Percentiles rank a stretch among this genome's conserved stretches.
Evolutionary conservation across 2,113 vertebrate species (phyloP).

Genomic region (Aegypius monachus): DNA sequence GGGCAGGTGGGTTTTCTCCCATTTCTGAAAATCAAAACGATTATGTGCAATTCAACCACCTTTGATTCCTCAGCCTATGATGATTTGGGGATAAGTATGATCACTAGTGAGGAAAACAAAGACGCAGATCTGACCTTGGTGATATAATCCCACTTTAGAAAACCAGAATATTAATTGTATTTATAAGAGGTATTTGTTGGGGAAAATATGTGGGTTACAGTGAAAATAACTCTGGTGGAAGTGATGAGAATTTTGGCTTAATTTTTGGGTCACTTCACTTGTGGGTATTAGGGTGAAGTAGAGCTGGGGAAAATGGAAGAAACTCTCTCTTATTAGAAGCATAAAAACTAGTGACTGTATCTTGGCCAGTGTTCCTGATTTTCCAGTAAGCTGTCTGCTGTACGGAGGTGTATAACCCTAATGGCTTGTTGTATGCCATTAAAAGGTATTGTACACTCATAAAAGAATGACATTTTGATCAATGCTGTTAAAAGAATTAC

Average conservation of each 20-base stretch:
- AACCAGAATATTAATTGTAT: neutral
- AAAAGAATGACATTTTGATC: slow-evolving; percentile 97
- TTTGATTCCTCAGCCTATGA: neutral
- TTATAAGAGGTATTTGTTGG: neutral
- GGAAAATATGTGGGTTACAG: neutral
- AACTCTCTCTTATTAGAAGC: slow-evolving; percentile 50
- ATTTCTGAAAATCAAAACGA: slow-evolving; percentile 13
- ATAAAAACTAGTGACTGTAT: slow-evolving; percentile 56
- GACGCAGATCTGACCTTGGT: neutral
- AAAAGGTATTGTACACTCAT: slow-evolving; percentile 92
- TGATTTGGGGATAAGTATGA: neutral
- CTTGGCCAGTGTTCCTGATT: slow-evolving; percentile 74
- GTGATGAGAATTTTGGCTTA: neutral
- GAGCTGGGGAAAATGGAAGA: neutral
- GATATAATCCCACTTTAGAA: neutral
- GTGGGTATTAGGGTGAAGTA: slow-evolving; percentile 39
- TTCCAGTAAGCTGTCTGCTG: slow-evolving; percentile 81
- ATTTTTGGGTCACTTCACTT: slow-evolving; percentile 51
- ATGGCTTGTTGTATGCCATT: slow-evolving; percentile 88
- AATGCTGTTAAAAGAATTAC: slow-evolving; percentile 95
- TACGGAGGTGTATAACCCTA: slow-evolving; percentile 83
- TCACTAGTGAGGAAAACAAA: neutral
- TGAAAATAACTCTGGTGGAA: neutral
- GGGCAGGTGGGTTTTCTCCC: neutral
- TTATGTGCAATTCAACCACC: neutral